Base-by-base conservation (phyloP, 1,140 invertebrate species). In the Dinoponera quadriceps region DNA sequence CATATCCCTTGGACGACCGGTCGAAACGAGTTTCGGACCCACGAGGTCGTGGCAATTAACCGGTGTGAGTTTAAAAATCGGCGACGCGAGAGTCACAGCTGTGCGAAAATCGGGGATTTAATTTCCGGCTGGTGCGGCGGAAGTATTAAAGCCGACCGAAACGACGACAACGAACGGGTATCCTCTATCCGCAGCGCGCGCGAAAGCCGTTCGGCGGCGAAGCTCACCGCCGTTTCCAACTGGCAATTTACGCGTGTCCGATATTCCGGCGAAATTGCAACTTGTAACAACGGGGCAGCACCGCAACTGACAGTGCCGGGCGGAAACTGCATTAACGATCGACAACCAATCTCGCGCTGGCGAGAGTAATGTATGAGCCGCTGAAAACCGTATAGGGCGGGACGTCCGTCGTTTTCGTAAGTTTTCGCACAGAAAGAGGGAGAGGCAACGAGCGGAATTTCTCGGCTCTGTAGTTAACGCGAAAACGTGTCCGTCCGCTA, bases 281-380 rank as follows among this genome's bases (percentile, higher is more conserved):
- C 60, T 81, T 72, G 63, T 49, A 54, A 62, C 20, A 33, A 65
- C 59, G 25, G 20, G 69, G 22, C 9, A 16, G 48, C 54, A 22
- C 48, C 25, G 38, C 63, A 18, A 33, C 25, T 1, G 20, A 44
- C 65, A 57, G 29, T n/a, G 51, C n/a, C 49, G n/a, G 48, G 14
- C 25, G 66, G 18, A 33, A 63, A 81, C 65, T 49, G 66, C 66
- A 69, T 84, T 62, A 71, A 63, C 82, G 69, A 72, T 84, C 83
- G 68, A 62, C 49, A 38, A 25, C 38, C 13, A 49, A 65, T 66
- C 54, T 44, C 54, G 13, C 57, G 25, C 38, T 48, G n/a, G 22
- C 72, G 25, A 27, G 13, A 44, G 22, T 62, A 75, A 62, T 27
- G 2, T 33, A 62, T 16, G 44, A 62, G 25, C 25, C 29, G 38